Evolutionary conservation across 2,797 vertebrate species (phyloP), one percentile per base, ranked within the genome.

Genomic region (Oreonectes daqikongensis): DNA sequence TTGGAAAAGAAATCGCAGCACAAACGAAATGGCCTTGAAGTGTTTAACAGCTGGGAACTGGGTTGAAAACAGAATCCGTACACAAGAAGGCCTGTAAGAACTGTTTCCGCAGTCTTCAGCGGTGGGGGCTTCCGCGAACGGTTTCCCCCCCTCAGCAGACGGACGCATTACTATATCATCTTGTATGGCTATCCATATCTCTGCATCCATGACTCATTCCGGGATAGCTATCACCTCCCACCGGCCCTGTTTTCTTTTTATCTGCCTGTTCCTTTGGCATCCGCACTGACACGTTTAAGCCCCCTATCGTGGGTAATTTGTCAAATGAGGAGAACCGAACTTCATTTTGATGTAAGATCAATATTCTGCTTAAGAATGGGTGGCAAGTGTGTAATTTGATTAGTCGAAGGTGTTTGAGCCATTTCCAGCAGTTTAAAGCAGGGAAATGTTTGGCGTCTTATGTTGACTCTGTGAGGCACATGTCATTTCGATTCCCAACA

Each of bases 31-130:
- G 2, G 60, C 28, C 57, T 24, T 50, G 60, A 74, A 67, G 30
- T 72, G 68, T 69, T 82, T 79, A 79, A 53, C 48, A 26, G 48
- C 18, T 32, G 77, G 73, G 14, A 48, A 35, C 32, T 38, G 28
- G 9, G 30, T 44, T 82, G 50, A 35, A 35, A 30, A 72, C 70
- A 40, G 15, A 46, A n/a, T 48, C 5, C 12, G 22, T 28, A 53
- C 30, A 59, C 9, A 18, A 64, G 22, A 15, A n/a, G 2, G 11
- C 52, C 20, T 28, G 18, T 35, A n/a, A 61, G 35, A 18, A 38
- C 55, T 46, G 24, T 44, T 44, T 48, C 26, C 2, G 15, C 53
- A 18, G 63, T 24, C 18, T 8, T n/a, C 24, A 40, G 22, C 46
- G 44, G 44, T 14, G 22, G 17, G 12, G 60, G 52, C 48, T 55